Evolutionary conservation across 1,140 invertebrate species (phyloP).

Genomic region (Atta colombica): DNA sequence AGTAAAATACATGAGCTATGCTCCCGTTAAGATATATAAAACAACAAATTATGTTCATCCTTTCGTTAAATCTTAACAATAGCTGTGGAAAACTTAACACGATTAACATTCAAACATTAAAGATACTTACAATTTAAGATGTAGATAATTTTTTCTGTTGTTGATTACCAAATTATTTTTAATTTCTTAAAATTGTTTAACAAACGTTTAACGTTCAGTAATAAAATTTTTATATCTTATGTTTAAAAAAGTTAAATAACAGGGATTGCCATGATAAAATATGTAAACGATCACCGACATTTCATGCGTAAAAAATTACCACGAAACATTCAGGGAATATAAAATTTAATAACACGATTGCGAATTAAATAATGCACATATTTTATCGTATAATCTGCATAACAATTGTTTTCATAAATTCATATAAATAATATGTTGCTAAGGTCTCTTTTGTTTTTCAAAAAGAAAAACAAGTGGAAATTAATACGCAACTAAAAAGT

Average conservation of each 20-base stretch:
- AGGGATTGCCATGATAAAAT: neutral
- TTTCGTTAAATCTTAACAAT: too few species aligned
- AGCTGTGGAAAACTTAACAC: too few species aligned
- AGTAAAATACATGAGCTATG: too few species aligned
- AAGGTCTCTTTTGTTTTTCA: neutral
- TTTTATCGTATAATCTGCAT: conserved; percentile 3
- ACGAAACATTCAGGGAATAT: neutral
- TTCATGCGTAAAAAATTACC: conserved; percentile 8
- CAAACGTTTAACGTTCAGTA: neutral
- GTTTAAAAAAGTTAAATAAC: conserved; percentile 1
- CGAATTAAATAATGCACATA: conserved; percentile 19
- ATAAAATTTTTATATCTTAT: conserved; percentile 5
- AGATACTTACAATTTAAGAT: too few species aligned
- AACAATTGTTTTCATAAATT: neutral
- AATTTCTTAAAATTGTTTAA: neutral
- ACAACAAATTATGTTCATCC: too few species aligned
- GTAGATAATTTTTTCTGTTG: too few species aligned
- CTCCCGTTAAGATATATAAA: too few species aligned
- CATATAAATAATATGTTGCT: neutral
- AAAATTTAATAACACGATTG: conserved; percentile 27
- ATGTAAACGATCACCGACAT: conserved; percentile 2
- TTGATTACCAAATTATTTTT: neutral
- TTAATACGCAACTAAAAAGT: conserved; percentile 19
- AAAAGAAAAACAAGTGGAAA: neutral
- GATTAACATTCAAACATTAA: too few species aligned